Evolutionary conservation across 2,888 invertebrate genomes (phyloP).

Genomic region (Lepidocyrtoides sp.): DNA sequence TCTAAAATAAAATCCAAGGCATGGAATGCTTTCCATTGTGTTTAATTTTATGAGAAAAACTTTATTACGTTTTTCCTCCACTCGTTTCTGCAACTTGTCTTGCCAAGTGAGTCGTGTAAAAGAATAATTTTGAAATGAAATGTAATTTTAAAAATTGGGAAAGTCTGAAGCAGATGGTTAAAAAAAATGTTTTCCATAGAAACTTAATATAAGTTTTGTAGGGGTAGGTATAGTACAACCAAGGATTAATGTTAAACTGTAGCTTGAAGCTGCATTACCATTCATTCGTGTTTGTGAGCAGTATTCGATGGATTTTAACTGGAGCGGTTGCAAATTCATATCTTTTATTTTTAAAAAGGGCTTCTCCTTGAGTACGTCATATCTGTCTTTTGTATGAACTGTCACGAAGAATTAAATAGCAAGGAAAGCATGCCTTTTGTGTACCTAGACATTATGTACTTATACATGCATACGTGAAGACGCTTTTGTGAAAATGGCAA

Average conservation of each 20-base stretch:
- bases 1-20: neutral
- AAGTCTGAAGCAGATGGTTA: neutral
- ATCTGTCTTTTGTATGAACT: neutral
- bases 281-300: neutral
- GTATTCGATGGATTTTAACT: neutral
- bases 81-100: neutral
- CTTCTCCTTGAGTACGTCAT: neutral
- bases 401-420: neutral
- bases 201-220: neutral
- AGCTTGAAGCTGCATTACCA: neutral
- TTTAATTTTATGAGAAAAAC: neutral
- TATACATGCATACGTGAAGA: neutral
- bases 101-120: neutral
- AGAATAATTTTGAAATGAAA: conserved; percentile 16
- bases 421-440: too few relatives aligned
- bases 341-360: neutral
- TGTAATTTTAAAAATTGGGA: conserved; percentile 20
- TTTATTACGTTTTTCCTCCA: neutral
- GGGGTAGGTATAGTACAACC: neutral
- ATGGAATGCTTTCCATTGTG: neutral
- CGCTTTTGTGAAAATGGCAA: neutral
- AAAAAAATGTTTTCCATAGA: neutral
- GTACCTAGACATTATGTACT: too few relatives aligned
- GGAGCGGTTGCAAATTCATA: neutral
- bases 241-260: too few relatives aligned